Conservation (phyloP, 2,113 vertebrate species). For the Neogale vison region DNA sequence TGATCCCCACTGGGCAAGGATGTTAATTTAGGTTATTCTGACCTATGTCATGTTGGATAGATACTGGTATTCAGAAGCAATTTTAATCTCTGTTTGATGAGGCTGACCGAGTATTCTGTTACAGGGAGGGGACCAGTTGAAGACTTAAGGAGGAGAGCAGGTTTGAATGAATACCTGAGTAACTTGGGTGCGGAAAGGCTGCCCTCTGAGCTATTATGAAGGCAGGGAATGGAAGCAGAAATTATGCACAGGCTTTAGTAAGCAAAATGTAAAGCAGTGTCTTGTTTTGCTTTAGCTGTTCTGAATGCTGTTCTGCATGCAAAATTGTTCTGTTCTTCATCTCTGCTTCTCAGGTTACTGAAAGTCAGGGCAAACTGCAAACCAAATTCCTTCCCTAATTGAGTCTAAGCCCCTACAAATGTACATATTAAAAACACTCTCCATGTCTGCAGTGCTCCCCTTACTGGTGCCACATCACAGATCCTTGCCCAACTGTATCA, state of each 20-base stretch:
- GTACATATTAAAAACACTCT: constrained; percentile 51
- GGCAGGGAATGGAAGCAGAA: background rate
- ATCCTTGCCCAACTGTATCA: background rate
- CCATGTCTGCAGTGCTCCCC: background rate
- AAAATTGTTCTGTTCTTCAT: constrained; percentile 51
- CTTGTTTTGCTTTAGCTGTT: constrained; percentile 37
- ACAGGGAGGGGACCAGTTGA: background rate
- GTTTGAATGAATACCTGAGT: background rate
- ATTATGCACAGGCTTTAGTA: background rate
- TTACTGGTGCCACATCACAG: constrained; percentile 8
- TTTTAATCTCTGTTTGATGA: constrained; percentile 32
- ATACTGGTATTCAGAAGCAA: constrained; percentile 30
- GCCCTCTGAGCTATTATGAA: background rate
- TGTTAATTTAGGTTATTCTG: constrained; percentile 22
- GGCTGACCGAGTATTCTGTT: background rate
- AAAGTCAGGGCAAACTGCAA: constrained; percentile 50
- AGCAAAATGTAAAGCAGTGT: constrained; percentile 32
- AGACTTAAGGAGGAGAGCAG: constrained; percentile 9
- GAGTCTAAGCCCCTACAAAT: constrained; percentile 50
- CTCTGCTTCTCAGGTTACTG: constrained; percentile 57
- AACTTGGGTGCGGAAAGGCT: background rate
- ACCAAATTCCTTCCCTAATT: constrained; percentile 53
- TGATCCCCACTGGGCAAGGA: background rate
- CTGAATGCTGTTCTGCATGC: constrained; percentile 18
- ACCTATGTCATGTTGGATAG: background rate